Evolutionary conservation across 2,888 invertebrate species (phyloP), one percentile per base, ranked within the genome.

Genomic region (Notocelia uddmanniana): DNA sequence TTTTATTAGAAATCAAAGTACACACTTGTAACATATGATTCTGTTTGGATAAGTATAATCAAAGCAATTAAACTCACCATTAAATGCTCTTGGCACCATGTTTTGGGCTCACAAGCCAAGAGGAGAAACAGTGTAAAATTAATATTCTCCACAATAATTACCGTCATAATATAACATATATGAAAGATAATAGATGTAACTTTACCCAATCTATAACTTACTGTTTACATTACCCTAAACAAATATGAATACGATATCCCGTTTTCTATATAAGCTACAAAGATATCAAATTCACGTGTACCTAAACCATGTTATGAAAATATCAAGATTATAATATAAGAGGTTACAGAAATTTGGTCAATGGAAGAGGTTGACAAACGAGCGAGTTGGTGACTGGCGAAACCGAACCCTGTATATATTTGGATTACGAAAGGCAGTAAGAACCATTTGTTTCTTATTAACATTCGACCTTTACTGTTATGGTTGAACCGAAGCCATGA

Each of bases 321-420:
- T 58, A 68, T 73, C 48, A 73, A 55, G 68, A 60, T 45, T 60
- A 57, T 48, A 68, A 68, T 60, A 57, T 48, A 62, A 68, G 72
- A 72, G 72, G 72, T 68, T 64, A 58, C 70, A 55, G 63, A 58
- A 68, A 68, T 68, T 58, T 63, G 55, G 60, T 67, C 54, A 59
- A 71, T 71, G 21, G 54, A n/a, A 18, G 31, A 54, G 57, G 45
- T 45, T 75, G 74, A 75, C 72, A 75, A 74, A 75, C 68, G 75
- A 75, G 74, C 69, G 48, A 31, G 31, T 21, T 59, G 58, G 66
- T 75, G 75, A 75, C 75, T 68, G 57, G 75, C 75, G 31, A 68
- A 74, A 69, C 69, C 37, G 54, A 9, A 15, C 19, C 63, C 11
- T 18, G 11, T 8, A 34, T 18, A 8, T 8, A 34, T 15, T 31